Percentiles rank a stretch among this genome's conserved stretches.
Conservation (phyloP, 2,888 invertebrate species). For the Volucella zonaria region DNA sequence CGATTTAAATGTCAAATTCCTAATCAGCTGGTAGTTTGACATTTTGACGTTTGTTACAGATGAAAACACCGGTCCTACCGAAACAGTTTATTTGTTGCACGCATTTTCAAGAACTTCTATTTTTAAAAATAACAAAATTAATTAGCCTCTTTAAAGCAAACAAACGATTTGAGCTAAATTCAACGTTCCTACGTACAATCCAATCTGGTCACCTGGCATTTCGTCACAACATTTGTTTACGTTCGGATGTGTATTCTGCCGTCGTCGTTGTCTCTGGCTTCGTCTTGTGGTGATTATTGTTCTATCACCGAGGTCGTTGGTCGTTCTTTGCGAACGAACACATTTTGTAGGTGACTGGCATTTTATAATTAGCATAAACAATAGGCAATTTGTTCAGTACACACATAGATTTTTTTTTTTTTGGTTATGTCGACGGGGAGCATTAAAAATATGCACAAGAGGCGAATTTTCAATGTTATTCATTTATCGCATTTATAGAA, state of each 20-base stretch:
- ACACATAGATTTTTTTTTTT: neutral
- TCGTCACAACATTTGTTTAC: slow-evolving; percentile 54
- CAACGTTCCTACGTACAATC: neutral
- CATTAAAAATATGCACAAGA: slow-evolving; percentile 53
- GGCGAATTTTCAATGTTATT: slow-evolving; percentile 61
- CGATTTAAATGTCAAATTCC: neutral
- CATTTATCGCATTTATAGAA: slow-evolving; percentile 50
- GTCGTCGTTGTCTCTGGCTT: neutral
- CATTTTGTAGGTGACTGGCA: slow-evolving; percentile 51
- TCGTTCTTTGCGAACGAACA: slow-evolving; percentile 50
- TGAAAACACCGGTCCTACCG: slow-evolving; percentile 34
- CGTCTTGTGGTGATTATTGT: slow-evolving; percentile 53
- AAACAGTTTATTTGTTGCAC: slow-evolving; percentile 24
- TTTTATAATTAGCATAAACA: slow-evolving; percentile 72
- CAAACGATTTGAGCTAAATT: neutral
- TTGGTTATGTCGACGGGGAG: slow-evolving; percentile 23
- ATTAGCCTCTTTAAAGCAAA: slow-evolving; percentile 14
- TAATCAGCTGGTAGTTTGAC: slow-evolving; percentile 24
- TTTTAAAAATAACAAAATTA: slow-evolving; percentile 27
- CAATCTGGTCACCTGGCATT: slow-evolving; percentile 29
- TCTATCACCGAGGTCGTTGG: slow-evolving; percentile 57
- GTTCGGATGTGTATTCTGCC: slow-evolving; percentile 9
- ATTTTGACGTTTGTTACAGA: slow-evolving; percentile 11
- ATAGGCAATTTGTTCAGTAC: slow-evolving; percentile 54
- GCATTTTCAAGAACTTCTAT: slow-evolving; percentile 26